Evolutionary conservation across 2,113 vertebrate species (phyloP).

Genomic region (Trichechus manatus): DNA sequence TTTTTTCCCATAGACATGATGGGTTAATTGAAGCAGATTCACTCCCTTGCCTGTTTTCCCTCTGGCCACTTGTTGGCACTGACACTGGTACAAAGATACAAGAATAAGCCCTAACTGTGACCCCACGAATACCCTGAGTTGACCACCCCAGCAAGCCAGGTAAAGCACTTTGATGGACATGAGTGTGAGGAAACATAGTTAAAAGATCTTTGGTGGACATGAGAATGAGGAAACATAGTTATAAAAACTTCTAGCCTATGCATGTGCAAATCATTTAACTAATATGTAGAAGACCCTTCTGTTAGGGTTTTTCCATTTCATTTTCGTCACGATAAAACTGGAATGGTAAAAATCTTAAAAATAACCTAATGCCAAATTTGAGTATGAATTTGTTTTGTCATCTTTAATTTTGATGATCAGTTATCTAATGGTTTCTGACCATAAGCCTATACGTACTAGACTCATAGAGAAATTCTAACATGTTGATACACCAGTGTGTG

Average conservation of each 20-base stretch:
- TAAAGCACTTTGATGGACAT: background rate
- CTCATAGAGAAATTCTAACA: background rate
- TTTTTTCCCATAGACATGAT: background rate
- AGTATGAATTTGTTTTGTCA: constrained; percentile 51
- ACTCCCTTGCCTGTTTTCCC: background rate
- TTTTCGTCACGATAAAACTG: constrained; percentile 48
- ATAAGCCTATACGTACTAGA: background rate
- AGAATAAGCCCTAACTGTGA: background rate
- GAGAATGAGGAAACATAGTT: background rate
- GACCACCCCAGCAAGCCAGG: background rate
- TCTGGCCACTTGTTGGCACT: constrained; percentile 5
- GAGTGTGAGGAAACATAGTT: background rate
- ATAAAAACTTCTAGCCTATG: background rate
- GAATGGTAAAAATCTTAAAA: background rate
- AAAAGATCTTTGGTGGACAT: background rate
- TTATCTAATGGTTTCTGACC: constrained; percentile 30
- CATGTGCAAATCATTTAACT: background rate
- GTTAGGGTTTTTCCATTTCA: constrained; percentile 39
- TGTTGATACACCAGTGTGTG: constrained; percentile 13
- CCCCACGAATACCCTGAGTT: background rate
- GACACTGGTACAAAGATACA: background rate
- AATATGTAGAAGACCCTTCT: background rate
- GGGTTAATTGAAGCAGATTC: background rate
- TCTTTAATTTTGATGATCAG: constrained; percentile 54
- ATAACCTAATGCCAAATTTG: constrained; percentile 15